phyloP scores from a whole-genome alignment of 2,888 invertebrate species.

The Drosophila tripunctata region DNA sequence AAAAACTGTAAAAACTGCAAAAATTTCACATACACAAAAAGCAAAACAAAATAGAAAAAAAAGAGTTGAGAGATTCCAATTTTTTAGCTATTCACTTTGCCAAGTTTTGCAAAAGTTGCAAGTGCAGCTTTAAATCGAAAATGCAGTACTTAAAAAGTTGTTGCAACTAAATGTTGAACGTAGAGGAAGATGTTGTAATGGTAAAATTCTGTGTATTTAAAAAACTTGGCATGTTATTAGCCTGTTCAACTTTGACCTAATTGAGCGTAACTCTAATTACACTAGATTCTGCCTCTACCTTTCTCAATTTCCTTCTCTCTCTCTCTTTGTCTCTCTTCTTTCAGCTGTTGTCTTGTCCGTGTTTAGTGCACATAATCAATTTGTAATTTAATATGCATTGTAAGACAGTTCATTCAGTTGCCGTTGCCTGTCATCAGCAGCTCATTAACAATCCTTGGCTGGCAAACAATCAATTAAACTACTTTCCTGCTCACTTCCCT shows the following conservation, averaged over 20 bases:
- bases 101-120: neutral
- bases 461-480: slow-evolving; percentile 1
- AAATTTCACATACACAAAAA: no score
- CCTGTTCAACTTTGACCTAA: slow-evolving; percentile 10
- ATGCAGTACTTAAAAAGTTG: neutral
- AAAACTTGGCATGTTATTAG: neutral
- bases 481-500: neutral
- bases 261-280: neutral
- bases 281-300: neutral
- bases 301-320: no score
- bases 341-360: neutral
- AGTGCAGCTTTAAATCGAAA: neutral
- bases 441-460: slow-evolving; percentile 56
- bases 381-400: slow-evolving; percentile 38
- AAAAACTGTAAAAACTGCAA: neutral
- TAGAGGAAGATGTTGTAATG: neutral
- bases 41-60: slow-evolving; percentile 9
- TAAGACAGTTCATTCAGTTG: slow-evolving; percentile 11
- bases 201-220: no score
- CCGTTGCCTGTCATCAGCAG: slow-evolving; percentile 28
- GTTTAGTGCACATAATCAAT: slow-evolving; percentile 22
- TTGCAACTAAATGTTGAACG: neutral
- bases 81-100: neutral
- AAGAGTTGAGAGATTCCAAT: slow-evolving; percentile 2
- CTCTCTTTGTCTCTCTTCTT: neutral